A percentile compares a stretch with the other conserved stretches of the same genome.
Evolutionary conservation across 2,797 vertebrate genomes (phyloP).

Genomic region (Sebastes iracundus): DNA sequence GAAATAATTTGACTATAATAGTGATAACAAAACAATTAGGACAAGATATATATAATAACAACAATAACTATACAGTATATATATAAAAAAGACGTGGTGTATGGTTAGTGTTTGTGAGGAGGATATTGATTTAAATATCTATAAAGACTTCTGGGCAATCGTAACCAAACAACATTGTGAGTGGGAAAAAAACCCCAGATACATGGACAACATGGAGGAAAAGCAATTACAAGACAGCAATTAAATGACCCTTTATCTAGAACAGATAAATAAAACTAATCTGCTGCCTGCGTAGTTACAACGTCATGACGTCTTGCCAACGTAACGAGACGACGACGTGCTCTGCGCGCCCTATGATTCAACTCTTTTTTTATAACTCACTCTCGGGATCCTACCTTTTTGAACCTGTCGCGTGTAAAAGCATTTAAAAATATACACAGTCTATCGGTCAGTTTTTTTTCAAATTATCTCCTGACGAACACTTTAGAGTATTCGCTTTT

Average conservation of each 20-base stretch:
- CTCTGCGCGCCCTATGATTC: not conserved
- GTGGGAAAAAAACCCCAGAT: too few relatives aligned
- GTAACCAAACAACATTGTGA: too few relatives aligned
- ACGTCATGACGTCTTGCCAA: not conserved
- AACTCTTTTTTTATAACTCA: not conserved
- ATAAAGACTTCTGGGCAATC: too few relatives aligned
- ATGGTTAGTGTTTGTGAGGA: too few relatives aligned
- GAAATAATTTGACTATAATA: too few relatives aligned
- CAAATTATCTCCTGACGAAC: accelerated
- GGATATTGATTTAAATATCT: too few relatives aligned
- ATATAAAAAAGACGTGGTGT: too few relatives aligned
- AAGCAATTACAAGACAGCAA: not conserved
- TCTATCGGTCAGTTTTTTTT: not conserved
- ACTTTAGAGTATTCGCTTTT: accelerated
- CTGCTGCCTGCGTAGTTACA: not conserved
- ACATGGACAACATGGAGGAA: too few relatives aligned
- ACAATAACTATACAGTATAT: too few relatives aligned
- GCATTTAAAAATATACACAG: not conserved
- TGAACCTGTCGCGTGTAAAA: accelerated
- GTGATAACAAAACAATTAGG: too few relatives aligned
- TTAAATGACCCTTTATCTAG: too few relatives aligned
- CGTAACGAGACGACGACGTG: not conserved
- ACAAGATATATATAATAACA: too few relatives aligned
- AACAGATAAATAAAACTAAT: not conserved
- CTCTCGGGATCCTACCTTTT: constrained; percentile 25